Evolutionary conservation across 2,797 vertebrate genomes (phyloP), one percentile per base, ranked within the genome.

Genomic region (Spea hammondii): DNA sequence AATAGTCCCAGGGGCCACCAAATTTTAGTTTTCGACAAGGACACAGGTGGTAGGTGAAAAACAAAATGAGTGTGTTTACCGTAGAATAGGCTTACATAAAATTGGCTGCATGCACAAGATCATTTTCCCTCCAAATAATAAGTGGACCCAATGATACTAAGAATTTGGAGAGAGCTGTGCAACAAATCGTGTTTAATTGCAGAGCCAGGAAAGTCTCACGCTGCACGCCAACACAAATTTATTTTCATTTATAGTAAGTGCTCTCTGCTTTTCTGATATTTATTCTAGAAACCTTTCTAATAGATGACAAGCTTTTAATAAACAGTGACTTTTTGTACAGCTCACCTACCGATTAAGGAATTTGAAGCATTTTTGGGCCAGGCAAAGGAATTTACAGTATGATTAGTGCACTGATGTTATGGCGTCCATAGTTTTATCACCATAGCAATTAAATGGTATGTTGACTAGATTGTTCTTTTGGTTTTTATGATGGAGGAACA

Each of bases 161-260:
- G 70, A 78, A 77, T 80, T 79, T 74, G 73, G 75, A 82, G 65
- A 82, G 72, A 59, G 49, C 80, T 70, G 62, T 65, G 70, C 75
- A 82, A 78, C 75, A 77, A 78, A 82, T 78, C 80, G 78, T 82
- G 73, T 81, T 82, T 82, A 82, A 82, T 82, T 78, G 78, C 72
- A 77, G 55, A 74, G 75, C 70, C 80, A 82, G 80, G 70, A 78
- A 74, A 77, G 77, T 78, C 70, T 82, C 75, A 77, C 74, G 68
- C 48, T 70, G 80, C 75, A 77, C 65, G 80, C 75, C 80, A 82
- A 74, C 75, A 74, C 80, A 77, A 82, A 82, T 82, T 82, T 71
- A 82, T 82, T 77, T 82, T 82, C 80, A 82, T 82, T 82, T 82
- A 82, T 78, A 74, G 80, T 65, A 78, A 82, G 80, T 77, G 68